Conservation (phyloP, 2,888 invertebrate genomes). For the Pachliopta kotzebuea region DNA sequence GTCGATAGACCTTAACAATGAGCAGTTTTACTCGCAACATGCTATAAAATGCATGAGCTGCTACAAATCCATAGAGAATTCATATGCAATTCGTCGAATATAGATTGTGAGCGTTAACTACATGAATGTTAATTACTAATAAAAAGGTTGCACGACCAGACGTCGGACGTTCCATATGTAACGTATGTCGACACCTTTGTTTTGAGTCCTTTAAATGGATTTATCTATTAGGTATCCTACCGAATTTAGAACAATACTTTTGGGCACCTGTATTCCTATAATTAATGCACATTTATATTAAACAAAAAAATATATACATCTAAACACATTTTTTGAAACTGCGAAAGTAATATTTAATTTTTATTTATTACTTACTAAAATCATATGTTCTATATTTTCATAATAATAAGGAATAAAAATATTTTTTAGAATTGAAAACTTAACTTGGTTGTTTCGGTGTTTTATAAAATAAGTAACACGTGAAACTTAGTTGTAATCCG, state of each 20-base stretch:
- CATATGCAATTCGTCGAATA: slow-evolving; percentile 62
- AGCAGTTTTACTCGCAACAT: slow-evolving; percentile 53
- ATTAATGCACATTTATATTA: background rate
- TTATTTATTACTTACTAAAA: background rate
- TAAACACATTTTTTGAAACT: too few species aligned
- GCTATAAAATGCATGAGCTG: slow-evolving; percentile 61
- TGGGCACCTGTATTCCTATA: background rate
- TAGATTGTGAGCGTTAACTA: slow-evolving; percentile 53
- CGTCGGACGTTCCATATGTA: slow-evolving; percentile 45
- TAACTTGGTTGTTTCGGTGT: background rate
- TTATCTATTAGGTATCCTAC: slow-evolving; percentile 44
- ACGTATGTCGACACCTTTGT: slow-evolving; percentile 54
- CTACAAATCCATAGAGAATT: slow-evolving; percentile 59
- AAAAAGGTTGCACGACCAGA: slow-evolving; percentile 39
- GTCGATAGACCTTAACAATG: slow-evolving; percentile 46
- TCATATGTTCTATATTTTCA: background rate
- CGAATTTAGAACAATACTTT: background rate
- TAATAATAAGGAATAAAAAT: background rate
- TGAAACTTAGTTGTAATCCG: slow-evolving; percentile 19
- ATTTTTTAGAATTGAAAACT: too few species aligned
- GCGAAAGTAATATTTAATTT: too few species aligned
- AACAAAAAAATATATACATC: background rate
- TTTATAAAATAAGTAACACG: slow-evolving; percentile 9
- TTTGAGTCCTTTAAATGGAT: slow-evolving; percentile 44
- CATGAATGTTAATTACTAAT: slow-evolving; percentile 61